phyloP scores from a whole-genome alignment of 2,113 vertebrate genomes.

The Phrynosoma blainvillii region DNA sequence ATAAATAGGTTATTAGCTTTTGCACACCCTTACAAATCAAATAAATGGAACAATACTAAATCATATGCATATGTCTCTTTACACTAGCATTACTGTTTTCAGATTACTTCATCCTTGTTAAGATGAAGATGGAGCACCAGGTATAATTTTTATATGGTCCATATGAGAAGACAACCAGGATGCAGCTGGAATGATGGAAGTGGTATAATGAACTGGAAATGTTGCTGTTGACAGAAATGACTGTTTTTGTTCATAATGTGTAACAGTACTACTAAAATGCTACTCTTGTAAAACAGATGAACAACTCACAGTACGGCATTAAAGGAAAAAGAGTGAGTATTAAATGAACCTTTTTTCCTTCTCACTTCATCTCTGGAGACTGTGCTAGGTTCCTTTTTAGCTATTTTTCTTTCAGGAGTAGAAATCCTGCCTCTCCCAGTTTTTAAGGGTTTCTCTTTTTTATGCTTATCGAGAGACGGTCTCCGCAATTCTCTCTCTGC shows the following conservation, averaged over 20 bases:
- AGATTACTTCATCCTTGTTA: not conserved
- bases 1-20: not conserved
- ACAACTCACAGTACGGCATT: constrained; percentile 51
- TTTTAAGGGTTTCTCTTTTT: constrained; percentile 89
- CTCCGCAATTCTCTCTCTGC: constrained; percentile 83
- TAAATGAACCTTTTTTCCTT: constrained; percentile 98
- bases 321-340: constrained; percentile 74
- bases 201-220: constrained; percentile 51
- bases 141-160: not conserved
- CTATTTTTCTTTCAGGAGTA: constrained; percentile 94
- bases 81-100: accelerated
- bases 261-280: constrained; percentile 43
- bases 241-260: constrained; percentile 53
- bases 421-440: constrained; percentile 90
- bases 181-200: constrained; percentile 10
- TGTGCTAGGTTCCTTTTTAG: constrained; percentile 91
- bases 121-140: not conserved
- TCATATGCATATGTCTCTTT: not conserved
- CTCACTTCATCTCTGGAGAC: constrained; percentile 94
- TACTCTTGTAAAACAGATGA: constrained; percentile 53
- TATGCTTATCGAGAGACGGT: constrained; percentile 86
- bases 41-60: not conserved
- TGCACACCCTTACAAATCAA: not conserved
- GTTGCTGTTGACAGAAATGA: constrained; percentile 31
- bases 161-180: not conserved